Evolutionary conservation across 2,113 vertebrate species (phyloP), one percentile per base, ranked within the genome.

Genomic region (Onychostruthus taczanowskii): DNA sequence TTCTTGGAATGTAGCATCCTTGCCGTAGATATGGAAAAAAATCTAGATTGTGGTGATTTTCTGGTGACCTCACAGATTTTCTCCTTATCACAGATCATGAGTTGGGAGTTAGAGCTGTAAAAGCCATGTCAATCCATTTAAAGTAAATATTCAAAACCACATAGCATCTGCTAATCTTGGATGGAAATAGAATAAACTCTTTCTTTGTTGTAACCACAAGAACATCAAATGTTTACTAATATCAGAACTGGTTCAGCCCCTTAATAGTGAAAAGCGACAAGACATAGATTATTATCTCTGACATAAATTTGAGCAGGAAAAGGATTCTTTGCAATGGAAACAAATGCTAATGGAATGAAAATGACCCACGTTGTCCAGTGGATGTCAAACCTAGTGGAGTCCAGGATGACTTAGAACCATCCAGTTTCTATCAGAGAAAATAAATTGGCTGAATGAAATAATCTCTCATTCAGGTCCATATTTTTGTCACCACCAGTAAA

Each of bases 281-380:
- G 92, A 91, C 55, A 67, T 31, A 49, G 90, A 90, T 95, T 64
- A 97, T 96, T 95, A 89, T 92, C 78, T 90, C 87, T 96, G 95
- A 94, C 96, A 97, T 73, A 96, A 97, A 97, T 97, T 92, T 96
- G 87, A 92, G 62, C 41, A 89, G 52, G 91, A 78, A 96, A 73
- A 84, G 43, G 49, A 89, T 75, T 93, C 75, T 78, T 95, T 93
- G 96, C 94, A 97, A 85, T 63, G 83, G 89, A 96, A 96, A 95
- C 58, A 89, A 92, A 64, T 73, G 11, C 30, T 97, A 97, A 97
- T 97, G 94, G 96, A 97, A 95, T 94, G 96, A 95, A 97, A 95
- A 95, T 92, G 76, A 97, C 88, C 69, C 3, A 1, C 30, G 31
- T 74, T 86, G 92, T 94, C 84, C 95, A 85, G 82, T 23, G 23